Conservation (phyloP, 2,888 invertebrate species). For the Tenthredo notha region DNA sequence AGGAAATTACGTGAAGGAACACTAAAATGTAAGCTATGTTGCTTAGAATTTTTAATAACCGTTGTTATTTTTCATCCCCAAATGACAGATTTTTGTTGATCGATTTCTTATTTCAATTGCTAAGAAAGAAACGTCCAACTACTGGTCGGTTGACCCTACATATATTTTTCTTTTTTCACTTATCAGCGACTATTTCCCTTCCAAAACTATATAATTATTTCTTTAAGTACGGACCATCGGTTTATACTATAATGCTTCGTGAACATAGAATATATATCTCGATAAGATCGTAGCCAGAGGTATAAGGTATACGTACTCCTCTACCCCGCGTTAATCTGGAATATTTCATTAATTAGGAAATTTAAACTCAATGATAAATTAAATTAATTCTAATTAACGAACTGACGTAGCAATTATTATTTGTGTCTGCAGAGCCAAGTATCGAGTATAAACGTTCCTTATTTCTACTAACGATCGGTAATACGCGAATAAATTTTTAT, state of each 20-base stretch:
- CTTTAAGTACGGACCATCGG: background rate
- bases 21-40: too few relatives aligned
- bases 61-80: too few relatives aligned
- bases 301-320: background rate
- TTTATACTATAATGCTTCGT: background rate
- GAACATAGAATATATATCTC: background rate
- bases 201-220: constrained; percentile 7
- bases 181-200: constrained; percentile 13
- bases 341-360: constrained; percentile 52
- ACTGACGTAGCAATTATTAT: constrained; percentile 13
- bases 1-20: too few relatives aligned
- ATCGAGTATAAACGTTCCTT: background rate
- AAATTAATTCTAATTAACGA: constrained; percentile 31
- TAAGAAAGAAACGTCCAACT: too few relatives aligned
- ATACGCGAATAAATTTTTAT: background rate
- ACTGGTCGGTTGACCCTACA: too few relatives aligned
- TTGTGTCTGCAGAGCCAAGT: background rate
- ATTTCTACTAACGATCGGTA: background rate
- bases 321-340: constrained; percentile 13
- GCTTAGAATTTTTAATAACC: too few relatives aligned
- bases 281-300: constrained; percentile 31
- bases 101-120: too few relatives aligned
- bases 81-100: too few relatives aligned
- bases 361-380: constrained; percentile 29
- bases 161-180: background rate